A percentile compares a stretch with the other conserved stretches of the same genome.
Conservation (phyloP, 2,113 vertebrate species). For the Dolichallabes microphthalmus region DNA sequence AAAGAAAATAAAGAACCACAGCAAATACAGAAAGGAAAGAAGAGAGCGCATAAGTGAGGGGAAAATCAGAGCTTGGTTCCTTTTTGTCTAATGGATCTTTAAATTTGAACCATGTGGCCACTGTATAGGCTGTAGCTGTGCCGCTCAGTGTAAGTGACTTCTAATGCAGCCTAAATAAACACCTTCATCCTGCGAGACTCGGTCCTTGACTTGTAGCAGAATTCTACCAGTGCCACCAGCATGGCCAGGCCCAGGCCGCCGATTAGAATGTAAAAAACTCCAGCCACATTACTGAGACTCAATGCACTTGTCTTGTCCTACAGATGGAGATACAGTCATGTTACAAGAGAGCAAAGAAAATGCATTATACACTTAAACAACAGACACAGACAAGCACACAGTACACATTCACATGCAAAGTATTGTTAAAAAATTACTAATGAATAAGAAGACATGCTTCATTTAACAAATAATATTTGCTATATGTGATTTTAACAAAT, state of each 20-base stretch:
- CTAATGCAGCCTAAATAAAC: conserved; percentile 76
- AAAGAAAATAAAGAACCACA: background rate
- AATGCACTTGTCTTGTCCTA: conserved; percentile 98
- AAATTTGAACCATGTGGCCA: conserved; percentile 79
- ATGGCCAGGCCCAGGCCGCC: conserved; percentile 97
- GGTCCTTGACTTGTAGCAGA: conserved; percentile 99
- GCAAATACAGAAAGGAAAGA: background rate
- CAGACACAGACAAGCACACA: background rate
- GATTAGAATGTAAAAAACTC: conserved; percentile 99
- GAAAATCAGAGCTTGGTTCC: background rate
- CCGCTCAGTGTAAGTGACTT: conserved; percentile 77
- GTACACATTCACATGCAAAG: background rate
- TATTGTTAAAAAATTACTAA: background rate
- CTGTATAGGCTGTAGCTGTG: conserved; percentile 77
- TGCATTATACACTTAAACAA: background rate
- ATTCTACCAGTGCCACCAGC: conserved; percentile 99
- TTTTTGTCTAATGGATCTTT: conserved; percentile 57
- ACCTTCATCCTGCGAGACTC: conserved; percentile 99
- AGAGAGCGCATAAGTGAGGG: background rate
- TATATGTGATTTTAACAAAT: background rate
- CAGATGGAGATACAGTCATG: conserved; percentile 49
- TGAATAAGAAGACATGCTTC: background rate
- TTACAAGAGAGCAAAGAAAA: conserved; percentile 25
- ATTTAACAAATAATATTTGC: background rate
- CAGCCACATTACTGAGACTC: conserved; percentile 98